Conservation (phyloP, 2,888 invertebrate genomes). For the Lepidonotus clava region DNA sequence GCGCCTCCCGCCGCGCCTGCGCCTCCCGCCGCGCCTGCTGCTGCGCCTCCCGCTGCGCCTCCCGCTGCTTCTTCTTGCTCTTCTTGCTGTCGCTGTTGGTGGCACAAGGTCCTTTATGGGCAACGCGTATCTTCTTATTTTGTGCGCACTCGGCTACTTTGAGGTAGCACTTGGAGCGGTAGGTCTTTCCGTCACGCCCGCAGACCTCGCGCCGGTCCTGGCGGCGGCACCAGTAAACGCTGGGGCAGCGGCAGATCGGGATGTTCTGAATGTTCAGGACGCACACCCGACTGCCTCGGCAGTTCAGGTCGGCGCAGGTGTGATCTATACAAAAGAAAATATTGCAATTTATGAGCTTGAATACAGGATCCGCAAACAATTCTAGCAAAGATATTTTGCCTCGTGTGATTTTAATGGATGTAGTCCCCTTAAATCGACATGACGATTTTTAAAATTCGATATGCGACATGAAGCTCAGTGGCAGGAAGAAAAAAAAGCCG, state of each 20-base stretch:
- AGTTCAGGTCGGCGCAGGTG: conserved; percentile 70
- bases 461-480: too few species aligned
- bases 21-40: too few species aligned
- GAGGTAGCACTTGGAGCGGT: conserved; percentile 61
- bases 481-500: too few species aligned
- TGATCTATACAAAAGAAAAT: conserved; percentile 52
- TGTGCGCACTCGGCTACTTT: conserved; percentile 55
- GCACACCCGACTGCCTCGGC: conserved; percentile 76
- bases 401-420: too few species aligned
- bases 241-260: conserved; percentile 77
- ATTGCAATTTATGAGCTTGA: too few species aligned
- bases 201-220: conserved; percentile 70
- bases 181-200: conserved; percentile 70
- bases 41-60: too few species aligned
- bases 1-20: too few species aligned
- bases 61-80: not conserved
- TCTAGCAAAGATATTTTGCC: too few species aligned
- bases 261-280: conserved; percentile 77
- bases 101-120: conserved; percentile 23
- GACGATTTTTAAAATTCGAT: too few species aligned
- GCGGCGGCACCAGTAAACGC: conserved; percentile 70
- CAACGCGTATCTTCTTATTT: conserved; percentile 42
- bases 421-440: too few species aligned
- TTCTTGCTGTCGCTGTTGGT: not conserved
- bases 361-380: not conserved